Evolutionary conservation across 2,113 vertebrate species (phyloP), one percentile per base, ranked within the genome.

Genomic region (Phaetusa simplex): DNA sequence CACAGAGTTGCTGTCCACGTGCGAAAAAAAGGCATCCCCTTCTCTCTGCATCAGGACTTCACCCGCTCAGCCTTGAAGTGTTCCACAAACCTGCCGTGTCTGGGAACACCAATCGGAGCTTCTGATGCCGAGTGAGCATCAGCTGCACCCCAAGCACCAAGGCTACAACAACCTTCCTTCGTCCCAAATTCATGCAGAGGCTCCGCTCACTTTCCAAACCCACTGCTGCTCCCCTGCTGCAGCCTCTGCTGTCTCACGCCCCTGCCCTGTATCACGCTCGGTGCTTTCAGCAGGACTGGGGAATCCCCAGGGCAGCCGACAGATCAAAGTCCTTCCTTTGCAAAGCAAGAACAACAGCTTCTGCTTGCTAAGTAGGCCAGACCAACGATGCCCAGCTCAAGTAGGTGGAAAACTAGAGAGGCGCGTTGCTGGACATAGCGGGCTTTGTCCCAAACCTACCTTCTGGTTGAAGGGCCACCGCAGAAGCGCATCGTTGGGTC

Each of bases 401-500:
- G 14, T 2, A 18, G n/a, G 22, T 14, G 22, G 30, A 56, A 40
- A 82, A 45, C 29, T 6, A 24, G 30, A 49, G 26, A 34, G 65
- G 42, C 29, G 5, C 1, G 0, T 3, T 3, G 16, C 50, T 36
- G 34, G 52, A 17, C 61, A 38, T 0, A 21, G 32, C 2, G 3
- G 53, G 32, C 53, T 76, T 9, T 14, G 19, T 14, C 58, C 32
- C 70, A n/a, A 29, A 76, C 97, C 91, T 59, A 99, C 99, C 99
- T 99, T 99, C 96, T 99, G 99, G 93, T 99, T 99, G 97, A 99
- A 99, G 7, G 99, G 99, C 99, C 99, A 99, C 6, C 98, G 98
- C 77, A 99, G 98, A 43, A 99, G 98, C 0, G 99, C 99, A 0
- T 99, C 99, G 0, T 98, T 98, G 69, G 98, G 98, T 27, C 99